A percentile compares a stretch with the other conserved stretches of the same genome.
These are phyloP conservation scores for Tachina fera DNA, from an alignment of 2,888 invertebrate genomes.

Conservation along the genomic window DNA sequence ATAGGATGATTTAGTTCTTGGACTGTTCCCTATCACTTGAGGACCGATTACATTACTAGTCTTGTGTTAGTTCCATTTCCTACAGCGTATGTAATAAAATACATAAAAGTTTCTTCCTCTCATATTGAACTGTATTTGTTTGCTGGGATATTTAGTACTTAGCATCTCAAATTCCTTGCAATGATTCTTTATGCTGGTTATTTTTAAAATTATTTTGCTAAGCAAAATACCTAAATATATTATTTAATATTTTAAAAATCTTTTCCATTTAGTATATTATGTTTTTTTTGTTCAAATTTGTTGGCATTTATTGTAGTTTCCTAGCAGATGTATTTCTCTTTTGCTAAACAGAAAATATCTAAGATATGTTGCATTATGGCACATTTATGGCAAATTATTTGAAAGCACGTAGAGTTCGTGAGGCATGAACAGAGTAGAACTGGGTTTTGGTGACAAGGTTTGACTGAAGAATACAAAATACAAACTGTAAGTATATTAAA, in stretches of 20 bases:
- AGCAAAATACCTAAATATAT: neutral
- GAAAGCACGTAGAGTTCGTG: slow-evolving; percentile 68
- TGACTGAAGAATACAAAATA: slow-evolving; percentile 19
- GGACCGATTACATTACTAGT: no score
- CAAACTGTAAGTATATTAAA: slow-evolving; percentile 19
- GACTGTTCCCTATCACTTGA: no score
- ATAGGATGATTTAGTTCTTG: no score
- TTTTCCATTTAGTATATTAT: slow-evolving; percentile 14
- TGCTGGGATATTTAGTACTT: neutral
- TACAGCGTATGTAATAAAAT: no score
- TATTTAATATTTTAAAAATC: slow-evolving; percentile 31
- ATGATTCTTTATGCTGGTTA: neutral
- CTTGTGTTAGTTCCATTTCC: no score
- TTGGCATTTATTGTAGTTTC: slow-evolving; percentile 17
- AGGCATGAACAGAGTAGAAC: slow-evolving; percentile 64
- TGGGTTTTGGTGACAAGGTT: slow-evolving; percentile 71
- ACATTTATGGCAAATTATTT: slow-evolving; percentile 61
- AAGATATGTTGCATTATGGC: slow-evolving; percentile 21
- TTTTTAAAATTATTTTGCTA: neutral
- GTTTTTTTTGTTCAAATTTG: neutral
- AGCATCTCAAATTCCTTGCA: neutral
- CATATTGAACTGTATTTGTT: neutral
- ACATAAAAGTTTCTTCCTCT: no score
- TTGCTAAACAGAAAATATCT: neutral
- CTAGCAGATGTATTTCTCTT: neutral